Evolutionary conservation across 2,888 invertebrate genomes (phyloP).

Genomic region (Dryomyza anilis): DNA sequence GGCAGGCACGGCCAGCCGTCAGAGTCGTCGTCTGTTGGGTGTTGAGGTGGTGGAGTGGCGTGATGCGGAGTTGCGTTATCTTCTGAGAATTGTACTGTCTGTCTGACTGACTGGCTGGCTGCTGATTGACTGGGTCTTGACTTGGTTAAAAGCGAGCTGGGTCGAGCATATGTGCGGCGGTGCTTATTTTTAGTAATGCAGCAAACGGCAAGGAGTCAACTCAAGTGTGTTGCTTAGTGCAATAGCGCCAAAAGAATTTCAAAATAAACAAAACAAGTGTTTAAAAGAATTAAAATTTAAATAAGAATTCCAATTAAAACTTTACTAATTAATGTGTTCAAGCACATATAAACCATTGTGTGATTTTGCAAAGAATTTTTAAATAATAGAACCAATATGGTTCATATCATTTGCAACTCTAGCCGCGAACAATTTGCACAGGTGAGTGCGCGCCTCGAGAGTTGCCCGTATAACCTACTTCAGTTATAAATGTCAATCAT

Average conservation of each 20-base stretch:
- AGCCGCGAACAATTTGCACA: constrained; percentile 37
- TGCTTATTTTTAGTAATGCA: constrained; percentile 26
- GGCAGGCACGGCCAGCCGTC: too few species aligned
- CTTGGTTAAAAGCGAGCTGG: constrained; percentile 17
- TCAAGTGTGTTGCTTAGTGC: neutral
- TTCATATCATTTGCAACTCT: constrained; percentile 37
- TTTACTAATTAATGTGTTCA: too few species aligned
- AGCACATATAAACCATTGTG: neutral
- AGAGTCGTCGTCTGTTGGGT: too few species aligned
- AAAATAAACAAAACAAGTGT: neutral
- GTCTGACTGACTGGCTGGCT: constrained; percentile 4
- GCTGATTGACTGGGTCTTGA: constrained; percentile 12
- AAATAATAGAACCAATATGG: constrained; percentile 27
- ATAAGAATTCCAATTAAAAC: too few species aligned
- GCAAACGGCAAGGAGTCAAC: constrained; percentile 23
- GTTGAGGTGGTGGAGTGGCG: neutral
- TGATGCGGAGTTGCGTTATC: constrained; percentile 15
- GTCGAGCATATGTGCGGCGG: neutral
- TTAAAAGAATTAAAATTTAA: neutral
- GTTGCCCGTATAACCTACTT: too few species aligned
- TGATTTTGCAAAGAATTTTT: neutral
- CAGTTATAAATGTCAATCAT: too few species aligned
- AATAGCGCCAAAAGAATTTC: neutral
- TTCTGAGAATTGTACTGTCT: constrained; percentile 27
- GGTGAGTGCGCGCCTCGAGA: constrained; percentile 35